Conservation (phyloP, 2,888 invertebrate species). For the Andrena hattorfiana region DNA sequence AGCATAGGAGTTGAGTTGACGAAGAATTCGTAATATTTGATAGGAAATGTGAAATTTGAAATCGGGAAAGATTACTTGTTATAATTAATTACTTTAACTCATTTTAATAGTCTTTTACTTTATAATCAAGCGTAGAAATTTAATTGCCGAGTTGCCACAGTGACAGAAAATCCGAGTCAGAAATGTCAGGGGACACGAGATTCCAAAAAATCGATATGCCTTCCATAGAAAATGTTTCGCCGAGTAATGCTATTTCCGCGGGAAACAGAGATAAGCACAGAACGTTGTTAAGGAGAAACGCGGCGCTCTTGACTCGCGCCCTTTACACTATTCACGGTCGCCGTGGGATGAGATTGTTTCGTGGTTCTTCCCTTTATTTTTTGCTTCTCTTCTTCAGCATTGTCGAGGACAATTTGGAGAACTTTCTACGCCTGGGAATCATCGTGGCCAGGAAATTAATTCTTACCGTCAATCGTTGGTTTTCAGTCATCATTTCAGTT, state of each 20-base stretch:
- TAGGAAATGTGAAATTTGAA: too few species aligned
- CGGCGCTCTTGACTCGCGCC: constrained; percentile 54
- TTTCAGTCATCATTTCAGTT: constrained; percentile 2
- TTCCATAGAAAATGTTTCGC: constrained; percentile 47
- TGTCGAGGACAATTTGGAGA: constrained; percentile 23
- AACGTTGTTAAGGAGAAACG: constrained; percentile 62
- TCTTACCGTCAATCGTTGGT: constrained; percentile 46
- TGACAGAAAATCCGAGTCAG: neutral
- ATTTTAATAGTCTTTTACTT: neutral
- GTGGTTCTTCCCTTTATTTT: constrained; percentile 18
- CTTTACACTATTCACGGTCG: constrained; percentile 39
- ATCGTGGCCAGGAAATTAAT: constrained; percentile 40
- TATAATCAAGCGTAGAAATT: neutral
- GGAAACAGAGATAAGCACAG: constrained; percentile 60
- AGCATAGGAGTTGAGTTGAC: too few species aligned
- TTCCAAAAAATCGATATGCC: constrained; percentile 49
- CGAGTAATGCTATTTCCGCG: constrained; percentile 54
- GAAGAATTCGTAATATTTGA: too few species aligned
- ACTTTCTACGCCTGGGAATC: neutral
- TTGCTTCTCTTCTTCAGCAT: neutral
- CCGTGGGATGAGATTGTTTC: constrained; percentile 63
- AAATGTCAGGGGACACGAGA: neutral
- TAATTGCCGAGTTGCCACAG: neutral
- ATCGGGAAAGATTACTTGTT: too few species aligned
- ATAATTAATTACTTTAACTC: too few species aligned